Evolutionary conservation across 2,888 invertebrate species (phyloP).

Genomic region (Dynastes tityus): DNA sequence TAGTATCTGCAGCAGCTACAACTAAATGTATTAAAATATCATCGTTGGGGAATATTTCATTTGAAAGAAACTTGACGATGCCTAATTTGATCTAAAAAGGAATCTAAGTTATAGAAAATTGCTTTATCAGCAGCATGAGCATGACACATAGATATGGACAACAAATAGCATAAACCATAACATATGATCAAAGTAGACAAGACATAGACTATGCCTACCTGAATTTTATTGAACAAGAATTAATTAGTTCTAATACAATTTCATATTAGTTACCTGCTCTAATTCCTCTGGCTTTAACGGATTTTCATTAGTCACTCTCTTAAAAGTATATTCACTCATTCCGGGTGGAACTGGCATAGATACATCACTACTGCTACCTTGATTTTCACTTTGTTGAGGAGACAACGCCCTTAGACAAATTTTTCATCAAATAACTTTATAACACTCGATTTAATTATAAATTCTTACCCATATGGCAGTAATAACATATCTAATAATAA

Average conservation of each 20-base stretch:
- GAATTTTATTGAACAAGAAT: too few species aligned
- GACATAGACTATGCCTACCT: too few species aligned
- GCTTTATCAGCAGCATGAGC: neutral
- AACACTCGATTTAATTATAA: slow-evolving; percentile 51
- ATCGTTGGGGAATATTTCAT: slow-evolving; percentile 83
- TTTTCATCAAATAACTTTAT: slow-evolving; percentile 29
- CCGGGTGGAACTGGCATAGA: slow-evolving; percentile 80
- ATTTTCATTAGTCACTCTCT: slow-evolving; percentile 81
- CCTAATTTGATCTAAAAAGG: slow-evolving; percentile 78
- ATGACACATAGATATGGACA: too few species aligned
- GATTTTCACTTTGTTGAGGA: slow-evolving; percentile 59
- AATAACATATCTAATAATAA: slow-evolving; percentile 88
- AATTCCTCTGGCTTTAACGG: slow-evolving; percentile 85
- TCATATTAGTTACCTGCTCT: slow-evolving; percentile 77
- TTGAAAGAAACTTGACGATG: slow-evolving; percentile 86
- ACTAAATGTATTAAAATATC: slow-evolving; percentile 85
- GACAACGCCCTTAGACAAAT: slow-evolving; percentile 62
- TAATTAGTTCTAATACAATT: too few species aligned
- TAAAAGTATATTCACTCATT: slow-evolving; percentile 83
- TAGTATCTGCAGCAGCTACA: slow-evolving; percentile 90
- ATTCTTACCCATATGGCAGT: slow-evolving; percentile 85
- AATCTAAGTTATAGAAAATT: neutral
- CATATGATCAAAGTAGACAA: too few species aligned
- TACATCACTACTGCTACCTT: slow-evolving; percentile 55
- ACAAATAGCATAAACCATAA: too few species aligned